phyloP scores from a whole-genome alignment of 2,113 vertebrate genomes.

The Azemiops feae region DNA sequence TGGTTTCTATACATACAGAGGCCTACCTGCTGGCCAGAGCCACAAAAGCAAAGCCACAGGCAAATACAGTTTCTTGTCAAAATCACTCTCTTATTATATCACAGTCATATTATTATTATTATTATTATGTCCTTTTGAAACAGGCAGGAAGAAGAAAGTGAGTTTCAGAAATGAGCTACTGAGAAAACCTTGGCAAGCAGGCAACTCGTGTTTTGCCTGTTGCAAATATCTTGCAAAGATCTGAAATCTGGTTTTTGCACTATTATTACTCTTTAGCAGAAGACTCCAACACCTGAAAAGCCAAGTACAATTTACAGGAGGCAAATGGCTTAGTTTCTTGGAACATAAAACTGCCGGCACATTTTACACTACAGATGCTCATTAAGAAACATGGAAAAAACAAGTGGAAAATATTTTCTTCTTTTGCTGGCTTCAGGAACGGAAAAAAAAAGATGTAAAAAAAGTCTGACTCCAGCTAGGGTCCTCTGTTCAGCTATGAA shows the following conservation, averaged over 20 bases:
- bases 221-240: neutral
- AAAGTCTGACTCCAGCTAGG: neutral
- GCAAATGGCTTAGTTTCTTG: conserved; percentile 24
- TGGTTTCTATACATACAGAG: neutral
- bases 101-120: neutral
- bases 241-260: neutral
- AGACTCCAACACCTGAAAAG: neutral
- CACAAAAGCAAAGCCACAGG: neutral
- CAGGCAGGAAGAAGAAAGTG: neutral
- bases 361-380: conserved; percentile 18
- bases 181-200: neutral
- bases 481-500: neutral
- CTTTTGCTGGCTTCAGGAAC: neutral
- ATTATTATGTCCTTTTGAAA: neutral
- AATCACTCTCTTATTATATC: neutral
- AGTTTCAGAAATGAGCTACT: neutral
- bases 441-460: neutral
- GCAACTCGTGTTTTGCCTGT: neutral
- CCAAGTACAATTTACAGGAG: neutral
- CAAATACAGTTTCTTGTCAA: neutral
- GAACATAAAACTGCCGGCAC: neutral
- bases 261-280: neutral
- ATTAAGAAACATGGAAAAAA: conserved; percentile 24
- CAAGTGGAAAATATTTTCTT: conserved; percentile 15
- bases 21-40: neutral